phyloP scores from a whole-genome alignment of 2,888 invertebrate genomes.

The Anodontia alba region DNA sequence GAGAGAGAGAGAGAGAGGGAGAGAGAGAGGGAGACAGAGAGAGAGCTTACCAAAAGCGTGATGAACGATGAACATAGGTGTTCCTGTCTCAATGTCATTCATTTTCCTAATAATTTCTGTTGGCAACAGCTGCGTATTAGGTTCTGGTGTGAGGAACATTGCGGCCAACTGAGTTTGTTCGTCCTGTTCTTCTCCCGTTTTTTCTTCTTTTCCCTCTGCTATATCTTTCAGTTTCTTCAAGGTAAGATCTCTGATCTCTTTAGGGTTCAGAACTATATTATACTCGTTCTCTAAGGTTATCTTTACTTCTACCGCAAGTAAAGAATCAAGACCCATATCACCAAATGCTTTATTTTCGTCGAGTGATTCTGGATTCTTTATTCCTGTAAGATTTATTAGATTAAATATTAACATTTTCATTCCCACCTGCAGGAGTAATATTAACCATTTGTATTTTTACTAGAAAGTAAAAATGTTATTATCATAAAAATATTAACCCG shows the following conservation, averaged over 20 bases:
- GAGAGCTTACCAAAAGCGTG: constrained; percentile 80
- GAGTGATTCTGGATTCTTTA: constrained; percentile 93
- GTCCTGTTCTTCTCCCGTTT: neutral
- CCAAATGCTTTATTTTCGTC: constrained; percentile 92
- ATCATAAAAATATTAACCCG: too few species aligned
- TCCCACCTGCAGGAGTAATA: too few species aligned
- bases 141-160: neutral
- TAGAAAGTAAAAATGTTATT: too few species aligned
- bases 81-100: constrained; percentile 5
- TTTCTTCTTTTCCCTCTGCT: neutral
- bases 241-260: constrained; percentile 91
- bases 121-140: neutral
- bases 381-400: constrained; percentile 88
- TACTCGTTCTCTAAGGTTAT: constrained; percentile 96
- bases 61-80: constrained; percentile 81
- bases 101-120: neutral
- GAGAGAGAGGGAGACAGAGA: too few species aligned
- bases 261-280: constrained; percentile 94
- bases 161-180: neutral
- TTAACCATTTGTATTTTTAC: too few species aligned
- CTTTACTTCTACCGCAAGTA: constrained; percentile 99
- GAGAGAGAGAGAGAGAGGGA: too few species aligned
- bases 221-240: constrained; percentile 71
- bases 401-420: too few species aligned
- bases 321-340: constrained; percentile 98